A percentile compares a stretch with the other conserved stretches of the same genome.
Conservation (phyloP, 2,888 invertebrate species). For the Agrochola litura region DNA sequence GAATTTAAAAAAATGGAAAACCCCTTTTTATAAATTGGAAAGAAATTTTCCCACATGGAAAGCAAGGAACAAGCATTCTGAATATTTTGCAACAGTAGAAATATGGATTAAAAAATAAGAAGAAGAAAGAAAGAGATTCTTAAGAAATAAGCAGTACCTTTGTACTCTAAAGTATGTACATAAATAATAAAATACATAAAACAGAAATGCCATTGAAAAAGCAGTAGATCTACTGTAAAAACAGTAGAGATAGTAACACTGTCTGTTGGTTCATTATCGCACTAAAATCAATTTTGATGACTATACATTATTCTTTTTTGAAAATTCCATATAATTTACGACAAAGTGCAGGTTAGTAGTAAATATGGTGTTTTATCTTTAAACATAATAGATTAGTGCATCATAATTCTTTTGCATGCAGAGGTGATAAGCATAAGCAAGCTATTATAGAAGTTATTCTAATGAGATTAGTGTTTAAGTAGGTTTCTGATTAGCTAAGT, state of each 20-base stretch:
- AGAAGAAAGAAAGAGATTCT: too few species aligned
- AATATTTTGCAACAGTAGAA: background rate
- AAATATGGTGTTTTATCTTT: background rate
- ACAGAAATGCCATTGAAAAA: background rate
- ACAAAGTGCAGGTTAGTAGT: background rate
- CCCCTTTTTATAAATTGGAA: too few species aligned
- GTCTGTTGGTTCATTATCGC: background rate
- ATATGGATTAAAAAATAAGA: too few species aligned
- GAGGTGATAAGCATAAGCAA: constrained; percentile 39
- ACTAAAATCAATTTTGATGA: background rate
- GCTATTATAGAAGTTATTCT: constrained; percentile 27
- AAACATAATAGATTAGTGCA: constrained; percentile 22
- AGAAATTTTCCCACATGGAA: background rate
- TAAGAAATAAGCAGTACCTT: too few species aligned
- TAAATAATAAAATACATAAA: background rate
- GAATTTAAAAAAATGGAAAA: too few species aligned
- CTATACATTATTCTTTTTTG: background rate
- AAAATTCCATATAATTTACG: too few species aligned
- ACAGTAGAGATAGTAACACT: background rate
- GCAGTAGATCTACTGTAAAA: background rate
- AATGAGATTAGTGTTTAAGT: constrained; percentile 37
- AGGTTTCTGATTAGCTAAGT: constrained; percentile 29
- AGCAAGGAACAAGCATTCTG: background rate
- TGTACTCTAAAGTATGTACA: too few species aligned
- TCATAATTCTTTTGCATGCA: constrained; percentile 14